Conservation (phyloP, 2,113 vertebrate species). For the Ardeotis arabs region DNA sequence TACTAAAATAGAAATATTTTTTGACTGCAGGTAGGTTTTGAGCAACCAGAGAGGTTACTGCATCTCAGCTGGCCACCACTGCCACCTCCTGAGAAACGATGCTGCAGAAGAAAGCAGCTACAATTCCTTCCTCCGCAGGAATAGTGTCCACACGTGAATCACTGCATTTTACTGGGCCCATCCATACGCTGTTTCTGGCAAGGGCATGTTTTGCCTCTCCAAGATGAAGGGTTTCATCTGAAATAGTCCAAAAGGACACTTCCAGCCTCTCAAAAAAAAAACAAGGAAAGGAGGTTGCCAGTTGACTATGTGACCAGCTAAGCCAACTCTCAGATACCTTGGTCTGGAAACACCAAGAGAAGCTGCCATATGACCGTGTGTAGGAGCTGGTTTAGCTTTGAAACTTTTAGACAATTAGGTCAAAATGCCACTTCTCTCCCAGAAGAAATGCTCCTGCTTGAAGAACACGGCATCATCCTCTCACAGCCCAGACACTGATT, state of each 20-base stretch:
- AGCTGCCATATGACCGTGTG: neutral
- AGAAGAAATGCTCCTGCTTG: neutral
- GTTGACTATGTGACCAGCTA: neutral
- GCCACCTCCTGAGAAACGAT: neutral
- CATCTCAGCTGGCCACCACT: neutral
- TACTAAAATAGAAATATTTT: neutral
- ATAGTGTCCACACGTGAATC: fast-evolving
- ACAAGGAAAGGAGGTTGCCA: neutral
- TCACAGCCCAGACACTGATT: neutral
- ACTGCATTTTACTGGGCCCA: neutral
- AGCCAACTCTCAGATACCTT: neutral
- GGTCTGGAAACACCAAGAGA: neutral
- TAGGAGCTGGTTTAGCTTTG: neutral
- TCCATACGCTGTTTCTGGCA: neutral
- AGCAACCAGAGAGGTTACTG: neutral
- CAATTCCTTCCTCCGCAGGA: neutral
- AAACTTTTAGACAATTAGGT: neutral
- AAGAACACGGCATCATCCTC: neutral
- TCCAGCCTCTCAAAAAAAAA: neutral
- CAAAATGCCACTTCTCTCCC: neutral
- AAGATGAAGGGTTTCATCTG: neutral
- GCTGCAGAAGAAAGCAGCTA: neutral
- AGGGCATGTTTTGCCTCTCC: neutral
- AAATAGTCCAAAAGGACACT: neutral
- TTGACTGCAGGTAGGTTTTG: neutral